A percentile compares a stretch with the other conserved stretches of the same genome.
phyloP scores from a whole-genome alignment of 2,888 invertebrate species.

The Sarcophaga carnaria region DNA sequence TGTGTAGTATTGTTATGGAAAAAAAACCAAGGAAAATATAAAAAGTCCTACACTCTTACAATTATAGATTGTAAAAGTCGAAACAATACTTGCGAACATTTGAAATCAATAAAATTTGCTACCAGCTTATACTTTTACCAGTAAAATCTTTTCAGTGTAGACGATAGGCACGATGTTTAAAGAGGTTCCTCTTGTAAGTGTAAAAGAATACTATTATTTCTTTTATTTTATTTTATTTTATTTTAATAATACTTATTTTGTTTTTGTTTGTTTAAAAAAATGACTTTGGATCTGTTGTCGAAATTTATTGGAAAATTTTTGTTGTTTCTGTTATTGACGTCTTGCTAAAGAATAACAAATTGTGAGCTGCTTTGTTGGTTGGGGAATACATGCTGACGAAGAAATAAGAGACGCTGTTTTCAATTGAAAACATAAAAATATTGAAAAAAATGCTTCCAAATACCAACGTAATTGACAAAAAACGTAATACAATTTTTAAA shows the following conservation, averaged over 20 bases:
- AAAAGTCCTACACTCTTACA: not conserved
- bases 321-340: not conserved
- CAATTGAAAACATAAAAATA: too few species aligned
- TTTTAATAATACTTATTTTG: too few species aligned
- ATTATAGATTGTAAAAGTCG: too few species aligned
- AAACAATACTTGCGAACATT: not conserved
- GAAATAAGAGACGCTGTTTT: too few species aligned
- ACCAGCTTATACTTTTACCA: not conserved
- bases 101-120: not conserved
- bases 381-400: too few species aligned
- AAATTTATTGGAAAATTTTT: slow-evolving; percentile 8
- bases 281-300: slow-evolving; percentile 28
- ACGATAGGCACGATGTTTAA: not conserved
- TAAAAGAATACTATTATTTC: not conserved
- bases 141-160: not conserved
- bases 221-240: not conserved
- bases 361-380: too few species aligned
- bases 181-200: not conserved
- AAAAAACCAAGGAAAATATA: not conserved
- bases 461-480: too few species aligned
- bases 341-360: too few species aligned
- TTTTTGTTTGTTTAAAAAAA: not conserved
- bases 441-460: too few species aligned
- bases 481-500: too few species aligned
- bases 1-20: not conserved